phyloP scores from a whole-genome alignment of 1,140 invertebrate species.

The Anagrus nilaparvatae region DNA sequence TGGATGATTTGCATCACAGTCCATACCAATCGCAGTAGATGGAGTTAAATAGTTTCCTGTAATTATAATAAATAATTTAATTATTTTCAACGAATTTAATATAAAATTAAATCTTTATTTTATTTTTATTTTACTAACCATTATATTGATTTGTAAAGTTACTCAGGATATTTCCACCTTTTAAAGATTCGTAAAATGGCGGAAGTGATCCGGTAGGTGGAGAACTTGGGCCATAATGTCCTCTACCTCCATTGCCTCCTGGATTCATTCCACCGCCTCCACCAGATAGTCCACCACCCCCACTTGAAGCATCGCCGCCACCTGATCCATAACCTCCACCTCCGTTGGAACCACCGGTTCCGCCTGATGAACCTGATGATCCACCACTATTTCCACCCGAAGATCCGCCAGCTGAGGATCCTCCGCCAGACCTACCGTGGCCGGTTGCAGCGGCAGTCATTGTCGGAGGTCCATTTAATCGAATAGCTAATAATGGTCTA shows the following conservation, averaged over 20 bases:
- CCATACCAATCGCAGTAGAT: slow-evolving; percentile 55
- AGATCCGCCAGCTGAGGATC: slow-evolving; percentile 30
- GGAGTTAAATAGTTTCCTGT: slow-evolving; percentile 46
- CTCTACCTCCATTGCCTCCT: slow-evolving; percentile 58
- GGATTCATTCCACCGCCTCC: slow-evolving; percentile 61
- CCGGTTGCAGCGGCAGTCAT: slow-evolving; percentile 42
- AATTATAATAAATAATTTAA: slow-evolving; percentile 6
- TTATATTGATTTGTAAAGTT: slow-evolving; percentile 52
- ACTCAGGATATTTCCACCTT: slow-evolving; percentile 49
- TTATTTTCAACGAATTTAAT: background rate
- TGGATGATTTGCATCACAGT: slow-evolving; percentile 62
- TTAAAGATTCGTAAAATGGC: slow-evolving; percentile 75
- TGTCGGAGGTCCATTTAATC: slow-evolving; percentile 30
- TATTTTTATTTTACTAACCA: slow-evolving; percentile 18
- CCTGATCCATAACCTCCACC: slow-evolving; percentile 38
- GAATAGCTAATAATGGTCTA: slow-evolving; percentile 34
- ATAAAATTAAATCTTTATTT: background rate
- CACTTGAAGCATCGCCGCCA: slow-evolving; percentile 44
- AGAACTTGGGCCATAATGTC: slow-evolving; percentile 73
- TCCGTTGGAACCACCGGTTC: slow-evolving; percentile 38
- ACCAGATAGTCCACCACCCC: slow-evolving; percentile 49
- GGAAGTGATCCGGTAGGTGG: slow-evolving; percentile 72
- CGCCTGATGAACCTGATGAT: slow-evolving; percentile 38
- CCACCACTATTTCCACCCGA: slow-evolving; percentile 22
- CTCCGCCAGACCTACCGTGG: slow-evolving; percentile 37